phyloP scores from a whole-genome alignment of 1,140 invertebrate species.

The Mamestra configurata region DNA sequence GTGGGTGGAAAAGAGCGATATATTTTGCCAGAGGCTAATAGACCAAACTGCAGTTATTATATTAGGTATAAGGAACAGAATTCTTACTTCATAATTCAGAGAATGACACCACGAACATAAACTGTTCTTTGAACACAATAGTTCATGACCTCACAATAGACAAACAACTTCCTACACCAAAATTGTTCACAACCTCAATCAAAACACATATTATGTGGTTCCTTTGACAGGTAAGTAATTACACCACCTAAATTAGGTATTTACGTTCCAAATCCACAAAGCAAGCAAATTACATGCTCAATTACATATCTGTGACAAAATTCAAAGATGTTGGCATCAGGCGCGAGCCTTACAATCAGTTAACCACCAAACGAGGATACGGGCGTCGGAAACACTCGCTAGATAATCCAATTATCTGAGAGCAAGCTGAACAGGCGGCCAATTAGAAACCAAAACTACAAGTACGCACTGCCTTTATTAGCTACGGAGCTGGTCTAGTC shows the following conservation, averaged over 20 bases:
- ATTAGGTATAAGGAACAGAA: too few relatives aligned
- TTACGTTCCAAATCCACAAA: constrained; percentile 14
- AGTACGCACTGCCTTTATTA: constrained; percentile 44
- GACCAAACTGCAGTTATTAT: too few relatives aligned
- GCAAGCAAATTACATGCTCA: constrained; percentile 43
- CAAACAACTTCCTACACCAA: background rate
- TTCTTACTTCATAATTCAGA: too few relatives aligned
- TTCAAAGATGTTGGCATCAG: constrained; percentile 49
- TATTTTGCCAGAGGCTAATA: too few relatives aligned
- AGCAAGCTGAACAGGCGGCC: constrained; percentile 54
- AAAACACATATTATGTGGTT: background rate
- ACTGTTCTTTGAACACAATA: too few relatives aligned
- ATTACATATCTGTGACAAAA: constrained; percentile 54
- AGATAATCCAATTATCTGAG: constrained; percentile 59
- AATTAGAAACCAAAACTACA: constrained; percentile 59
- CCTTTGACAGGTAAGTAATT: constrained; percentile 22
- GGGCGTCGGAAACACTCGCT: constrained; percentile 51
- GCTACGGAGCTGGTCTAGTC: constrained; percentile 11
- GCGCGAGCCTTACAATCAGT: constrained; percentile 49
- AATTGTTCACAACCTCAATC: background rate
- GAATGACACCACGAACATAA: too few relatives aligned
- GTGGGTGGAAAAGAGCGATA: too few relatives aligned
- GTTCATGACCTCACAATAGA: too few relatives aligned
- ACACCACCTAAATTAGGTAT: background rate
- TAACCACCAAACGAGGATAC: constrained; percentile 54